These are phyloP conservation scores for Phymatocera aterrima DNA, from an alignment of 2,888 invertebrate species.

Conservation along the genomic window DNA sequence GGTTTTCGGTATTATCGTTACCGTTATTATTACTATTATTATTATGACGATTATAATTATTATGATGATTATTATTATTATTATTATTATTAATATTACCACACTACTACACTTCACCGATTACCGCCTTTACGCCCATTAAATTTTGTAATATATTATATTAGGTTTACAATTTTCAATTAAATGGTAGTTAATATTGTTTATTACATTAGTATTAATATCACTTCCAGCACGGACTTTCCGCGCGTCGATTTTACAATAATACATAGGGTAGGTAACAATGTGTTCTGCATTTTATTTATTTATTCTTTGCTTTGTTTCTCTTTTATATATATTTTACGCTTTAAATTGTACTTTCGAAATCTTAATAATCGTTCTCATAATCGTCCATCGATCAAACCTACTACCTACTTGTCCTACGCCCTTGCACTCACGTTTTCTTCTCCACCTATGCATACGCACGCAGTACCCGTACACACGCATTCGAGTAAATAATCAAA, in stretches of 20 bases:
- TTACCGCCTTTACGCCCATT: background rate
- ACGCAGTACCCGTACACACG: too few species aligned
- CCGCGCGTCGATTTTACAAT: slow-evolving; percentile 56
- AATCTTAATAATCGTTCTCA: slow-evolving; percentile 49
- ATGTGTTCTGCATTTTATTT: background rate
- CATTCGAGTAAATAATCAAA: too few species aligned
- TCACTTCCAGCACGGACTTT: slow-evolving; percentile 68
- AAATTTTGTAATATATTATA: background rate
- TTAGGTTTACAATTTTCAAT: background rate
- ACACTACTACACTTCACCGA: slow-evolving; percentile 34
- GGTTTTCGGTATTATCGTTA: background rate
- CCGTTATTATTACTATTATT: slow-evolving; percentile 5
- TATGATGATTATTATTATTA: background rate
- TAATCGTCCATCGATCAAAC: slow-evolving; percentile 38
- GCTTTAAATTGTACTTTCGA: slow-evolving; percentile 71
- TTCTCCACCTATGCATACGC: background rate
- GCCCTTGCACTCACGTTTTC: background rate
- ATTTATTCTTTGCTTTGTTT: background rate
- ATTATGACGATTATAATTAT: background rate
- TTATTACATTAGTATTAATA: slow-evolving; percentile 72
- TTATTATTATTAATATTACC: background rate
- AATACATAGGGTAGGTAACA: slow-evolving; percentile 20
- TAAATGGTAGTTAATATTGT: slow-evolving; percentile 20
- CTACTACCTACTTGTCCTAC: slow-evolving; percentile 4
- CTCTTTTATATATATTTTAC: slow-evolving; percentile 51